Base-by-base conservation (phyloP, 2,888 invertebrate genomes). In the Quadroppia sp. region DNA sequence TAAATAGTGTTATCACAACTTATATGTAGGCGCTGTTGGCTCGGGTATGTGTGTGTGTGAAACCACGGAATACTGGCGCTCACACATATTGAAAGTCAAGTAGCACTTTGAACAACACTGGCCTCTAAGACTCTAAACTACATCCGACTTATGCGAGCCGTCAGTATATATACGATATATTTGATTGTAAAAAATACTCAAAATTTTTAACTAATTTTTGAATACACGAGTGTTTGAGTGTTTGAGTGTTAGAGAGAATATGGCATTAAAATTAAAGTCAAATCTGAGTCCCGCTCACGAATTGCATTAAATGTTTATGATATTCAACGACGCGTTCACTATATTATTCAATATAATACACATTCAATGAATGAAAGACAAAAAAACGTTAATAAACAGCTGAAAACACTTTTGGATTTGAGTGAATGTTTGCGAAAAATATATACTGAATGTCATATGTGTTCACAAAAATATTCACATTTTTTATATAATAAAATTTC, bases 271-370 rank as follows among this genome's bases (percentile, higher is more conserved):
- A 36, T 36, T 11, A 36, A 36, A 36, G 11, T 11, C 20, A 17
- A 50, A 59, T 59, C 59, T 30, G n/a, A 59, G 30, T 25, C 59
- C 59, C 59, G 59, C 59, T 59, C 59, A 59, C 59, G 59, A 59
- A 50, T 28, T 30, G 59, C 59, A 59, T 59, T 59, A 59, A 28
- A 17, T 28, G 3, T 9, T 23, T 56, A 56, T 7, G 25, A 28
- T 59, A 59, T 59, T 59, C 59, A 59, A 30, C 25, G 59, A 59
- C 59, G 59, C 59, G 59, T 28, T 59, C 59, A 59, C n/a, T n/a
- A 50, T 20, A 50, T 17, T 45, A 17, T 13, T 45, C 15, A 45
- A 45, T 45, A 45, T 17, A 17, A 45, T 45, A 17, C 3, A 2
- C 3, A 45, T 45, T 45, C 45, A 45, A 45, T 45, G 13, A 45